Base-by-base conservation (phyloP, 2,797 vertebrate species). In the Pteronotus mesoamericanus region DNA sequence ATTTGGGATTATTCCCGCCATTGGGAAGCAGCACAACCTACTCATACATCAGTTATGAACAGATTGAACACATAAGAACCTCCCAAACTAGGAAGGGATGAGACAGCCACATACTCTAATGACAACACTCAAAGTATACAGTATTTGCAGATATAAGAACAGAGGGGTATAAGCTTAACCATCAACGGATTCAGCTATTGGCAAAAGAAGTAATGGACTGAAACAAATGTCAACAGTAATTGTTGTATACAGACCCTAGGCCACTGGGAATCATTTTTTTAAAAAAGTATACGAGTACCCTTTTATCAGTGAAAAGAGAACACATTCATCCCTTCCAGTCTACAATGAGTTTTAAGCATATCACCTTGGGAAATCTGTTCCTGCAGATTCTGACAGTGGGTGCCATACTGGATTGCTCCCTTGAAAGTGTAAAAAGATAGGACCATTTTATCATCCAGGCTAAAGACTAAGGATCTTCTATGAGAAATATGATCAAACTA, bases 171-270 rank as follows among this genome's bases (percentile, higher is more conserved):
- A 61, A 86, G 18, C 21, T 71, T 53, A 84, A 64, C 74, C 44
- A 51, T 12, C 12, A 16, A 89, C 88, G 68, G 46, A 42, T 71
- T 71, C 53, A 46, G 39, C 37, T 89, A 53, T 57, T 66, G 69
- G 53, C 48, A 89, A 77, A 87, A n/a, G 71, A 91, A 94, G 59
- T 69, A 80, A 86, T 61, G 51, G 79, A 48, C 22, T 37, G n/a
- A 89, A 95, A 89, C 26, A 95, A 85, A 82, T 66, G 34, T 21
- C 79, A 77, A 79, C 21, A 89, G 44, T 86, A 72, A 82, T 59
- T 32, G 32, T 7, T 75, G 19, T 14, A 8, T 72, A 78, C 34
- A 89, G 34, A 86, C 37, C 12, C 15, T 34, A 90, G 44, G 75
- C 44, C 18, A 74, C 44, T 92, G 34, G 9, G 21, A 39, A 68